These are phyloP conservation scores for Solenopsis invicta DNA, from an alignment of 1,140 invertebrate species.

Conservation along the genomic window DNA sequence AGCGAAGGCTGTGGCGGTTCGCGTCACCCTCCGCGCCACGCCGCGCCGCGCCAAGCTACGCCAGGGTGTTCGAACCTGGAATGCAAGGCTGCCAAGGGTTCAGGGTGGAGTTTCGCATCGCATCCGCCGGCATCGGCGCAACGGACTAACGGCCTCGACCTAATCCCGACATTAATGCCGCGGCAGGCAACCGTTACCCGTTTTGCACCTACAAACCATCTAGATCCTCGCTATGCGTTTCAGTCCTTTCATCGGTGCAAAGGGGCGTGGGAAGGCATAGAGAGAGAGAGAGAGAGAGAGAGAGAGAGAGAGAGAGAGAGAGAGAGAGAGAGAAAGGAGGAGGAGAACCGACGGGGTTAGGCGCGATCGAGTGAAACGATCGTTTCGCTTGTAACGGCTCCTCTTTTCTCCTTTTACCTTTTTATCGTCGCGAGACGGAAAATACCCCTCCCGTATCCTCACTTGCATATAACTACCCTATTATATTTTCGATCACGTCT, in stretches of 20 bases:
- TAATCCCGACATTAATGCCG: slow-evolving; percentile 82
- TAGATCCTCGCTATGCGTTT: slow-evolving; percentile 43
- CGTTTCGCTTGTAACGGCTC: slow-evolving; percentile 53
- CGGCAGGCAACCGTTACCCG: slow-evolving; percentile 77
- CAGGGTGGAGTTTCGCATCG: slow-evolving; percentile 48
- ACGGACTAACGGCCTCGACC: slow-evolving; percentile 66
- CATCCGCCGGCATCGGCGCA: slow-evolving; percentile 36
- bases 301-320: neutral
- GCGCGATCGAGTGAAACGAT: slow-evolving; percentile 44
- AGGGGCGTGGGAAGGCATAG: neutral
- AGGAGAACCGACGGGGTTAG: neutral
- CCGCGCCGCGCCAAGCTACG: slow-evolving; percentile 39
- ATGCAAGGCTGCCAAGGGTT: slow-evolving; percentile 38
- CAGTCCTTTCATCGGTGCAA: neutral
- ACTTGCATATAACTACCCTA: slow-evolving; percentile 44
- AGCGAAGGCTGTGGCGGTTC: neutral
- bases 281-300: neutral
- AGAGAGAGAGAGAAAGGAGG: neutral
- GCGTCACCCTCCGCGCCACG: slow-evolving; percentile 4
- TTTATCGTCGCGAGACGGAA: slow-evolving; percentile 22
- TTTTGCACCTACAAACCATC: slow-evolving; percentile 68
- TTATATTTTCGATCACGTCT: slow-evolving; percentile 67
- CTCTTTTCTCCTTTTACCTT: neutral
- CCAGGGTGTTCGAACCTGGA: slow-evolving; percentile 49
- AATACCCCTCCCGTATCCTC: slow-evolving; percentile 52